Conservation (phyloP, 2,113 vertebrate species). For the Irena cyanogastra region DNA sequence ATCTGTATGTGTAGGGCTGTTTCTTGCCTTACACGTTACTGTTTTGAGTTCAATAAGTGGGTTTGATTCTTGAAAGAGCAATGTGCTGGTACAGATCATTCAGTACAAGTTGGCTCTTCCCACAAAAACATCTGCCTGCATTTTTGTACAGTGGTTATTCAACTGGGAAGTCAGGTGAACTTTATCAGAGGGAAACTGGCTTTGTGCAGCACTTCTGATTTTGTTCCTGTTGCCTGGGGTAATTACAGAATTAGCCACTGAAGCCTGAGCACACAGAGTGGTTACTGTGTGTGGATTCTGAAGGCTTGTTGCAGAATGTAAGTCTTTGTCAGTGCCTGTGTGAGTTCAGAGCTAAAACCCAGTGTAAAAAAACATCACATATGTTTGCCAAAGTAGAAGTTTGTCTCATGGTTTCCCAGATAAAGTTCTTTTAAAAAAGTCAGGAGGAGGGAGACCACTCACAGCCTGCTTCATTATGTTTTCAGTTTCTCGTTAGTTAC, state of each 20-base stretch:
- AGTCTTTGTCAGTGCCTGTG: background rate
- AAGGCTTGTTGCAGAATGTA: background rate
- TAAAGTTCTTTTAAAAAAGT: background rate
- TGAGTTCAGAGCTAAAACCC: background rate
- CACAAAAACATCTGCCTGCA: background rate
- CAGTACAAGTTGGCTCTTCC: background rate
- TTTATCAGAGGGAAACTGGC: background rate
- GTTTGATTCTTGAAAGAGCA: background rate
- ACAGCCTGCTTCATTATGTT: background rate
- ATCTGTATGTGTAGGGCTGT: background rate
- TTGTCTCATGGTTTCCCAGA: background rate
- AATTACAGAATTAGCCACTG: background rate
- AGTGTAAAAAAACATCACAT: background rate
- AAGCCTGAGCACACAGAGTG: background rate
- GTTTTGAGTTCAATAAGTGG: background rate
- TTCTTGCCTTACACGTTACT: background rate
- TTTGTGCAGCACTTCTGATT: background rate
- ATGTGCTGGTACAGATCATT: background rate
- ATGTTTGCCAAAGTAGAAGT: background rate
- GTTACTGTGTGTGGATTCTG: background rate
- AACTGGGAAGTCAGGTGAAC: background rate
- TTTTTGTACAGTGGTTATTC: background rate
- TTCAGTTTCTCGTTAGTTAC: background rate
- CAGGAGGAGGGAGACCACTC: background rate
- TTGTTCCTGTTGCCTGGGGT: background rate